Base-by-base conservation (phyloP, 2,113 vertebrate genomes). In the Recurvirostra avosetta region DNA sequence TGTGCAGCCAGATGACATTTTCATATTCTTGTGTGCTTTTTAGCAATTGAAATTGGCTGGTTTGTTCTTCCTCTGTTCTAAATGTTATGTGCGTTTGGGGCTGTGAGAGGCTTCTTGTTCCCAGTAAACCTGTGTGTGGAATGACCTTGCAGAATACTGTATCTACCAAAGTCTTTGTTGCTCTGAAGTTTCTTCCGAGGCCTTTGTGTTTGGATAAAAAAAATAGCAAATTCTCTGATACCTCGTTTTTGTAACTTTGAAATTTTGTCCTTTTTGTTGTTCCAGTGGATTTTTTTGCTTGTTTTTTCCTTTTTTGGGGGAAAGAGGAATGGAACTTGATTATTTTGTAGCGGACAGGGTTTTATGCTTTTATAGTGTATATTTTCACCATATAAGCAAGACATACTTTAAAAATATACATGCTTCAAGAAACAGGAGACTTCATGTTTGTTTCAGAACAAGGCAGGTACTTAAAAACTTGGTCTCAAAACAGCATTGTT, bases 31-130 rank as follows among this genome's bases (percentile, higher is more conserved):
- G 4, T 61, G 65, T 94, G 86, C 72, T 94, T 27, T 87, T 97
- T 91, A 93, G 89, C 89, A 89, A 26, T 72, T 92, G 80, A 86
- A 91, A 72, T 85, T 72, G 80, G 29, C 70, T 75, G 94, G 73
- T 96, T 97, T 97, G 92, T 97, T 95, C 91, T 95, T 97, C 94
- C 83, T 96, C 83, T 96, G 30, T 76, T 92, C 30, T 88, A 59
- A 71, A 26, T 66, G 75, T 92, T 82, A 15, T 15, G 50, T 36
- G 2, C 87, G 58, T 72, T 47, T 90, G 89, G 61, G 83, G 78
- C 90, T 93, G 77, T 8, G 56, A 70, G 80, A 70, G 21, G 45
- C 62, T 91, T 96, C 89, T 84, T 92, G 92, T 92, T 91, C 53
- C 78, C 53, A 47, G 45, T 72, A 70, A 95, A 82, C 45, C 61